A percentile compares a stretch with the other conserved stretches of the same genome.
These are phyloP conservation scores for Hirundichthys speculiger DNA, from an alignment of 2,113 vertebrate species.

Conservation along the genomic window DNA sequence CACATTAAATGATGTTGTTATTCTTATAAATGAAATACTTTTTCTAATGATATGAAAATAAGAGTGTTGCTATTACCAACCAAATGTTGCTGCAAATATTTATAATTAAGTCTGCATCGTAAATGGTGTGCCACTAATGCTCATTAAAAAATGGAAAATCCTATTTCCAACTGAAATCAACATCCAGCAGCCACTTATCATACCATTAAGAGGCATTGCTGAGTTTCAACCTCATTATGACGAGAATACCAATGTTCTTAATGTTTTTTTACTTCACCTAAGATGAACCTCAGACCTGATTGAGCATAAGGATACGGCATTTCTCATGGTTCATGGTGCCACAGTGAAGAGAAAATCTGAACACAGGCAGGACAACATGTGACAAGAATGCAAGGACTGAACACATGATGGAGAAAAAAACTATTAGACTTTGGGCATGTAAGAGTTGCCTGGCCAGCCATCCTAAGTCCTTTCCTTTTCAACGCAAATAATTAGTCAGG, in stretches of 20 bases:
- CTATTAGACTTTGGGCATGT: background rate
- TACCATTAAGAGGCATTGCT: background rate
- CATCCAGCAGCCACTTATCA: background rate
- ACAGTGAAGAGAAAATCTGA: background rate
- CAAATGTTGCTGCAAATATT: conserved; percentile 3
- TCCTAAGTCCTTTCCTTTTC: too few relatives aligned
- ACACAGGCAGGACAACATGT: background rate
- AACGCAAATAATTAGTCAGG: too few relatives aligned
- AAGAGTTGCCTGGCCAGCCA: too few relatives aligned
- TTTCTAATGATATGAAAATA: background rate
- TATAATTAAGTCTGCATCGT: background rate
- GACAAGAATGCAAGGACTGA: background rate
- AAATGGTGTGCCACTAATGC: background rate
- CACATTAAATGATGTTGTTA: background rate
- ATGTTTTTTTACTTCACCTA: background rate
- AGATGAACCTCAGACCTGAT: too few relatives aligned
- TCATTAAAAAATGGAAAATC: conserved; percentile 15
- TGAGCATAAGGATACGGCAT: too few relatives aligned
- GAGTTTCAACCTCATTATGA: conserved; percentile 1
- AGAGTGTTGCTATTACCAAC: background rate
- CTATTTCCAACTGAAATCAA: conserved; percentile 18
- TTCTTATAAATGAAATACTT: background rate
- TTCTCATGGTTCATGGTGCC: too few relatives aligned
- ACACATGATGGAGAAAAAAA: background rate
- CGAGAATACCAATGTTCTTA: background rate